A percentile compares a stretch with the other conserved stretches of the same genome.
These are phyloP conservation scores for Fopius arisanus DNA, from an alignment of 1,140 invertebrate genomes.

Conservation along the genomic window DNA sequence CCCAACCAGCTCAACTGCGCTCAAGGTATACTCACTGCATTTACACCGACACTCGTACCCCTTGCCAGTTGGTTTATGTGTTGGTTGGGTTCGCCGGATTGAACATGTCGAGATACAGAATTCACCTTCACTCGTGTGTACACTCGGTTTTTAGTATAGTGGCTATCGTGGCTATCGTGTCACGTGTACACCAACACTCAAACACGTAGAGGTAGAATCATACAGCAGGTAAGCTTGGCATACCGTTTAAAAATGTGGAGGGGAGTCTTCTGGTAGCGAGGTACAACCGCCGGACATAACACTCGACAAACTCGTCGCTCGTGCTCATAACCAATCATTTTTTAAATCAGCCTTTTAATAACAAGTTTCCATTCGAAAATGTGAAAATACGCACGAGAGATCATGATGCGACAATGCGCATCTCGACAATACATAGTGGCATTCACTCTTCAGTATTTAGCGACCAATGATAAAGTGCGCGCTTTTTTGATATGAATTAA, in stretches of 20 bases:
- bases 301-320: conserved; percentile 26
- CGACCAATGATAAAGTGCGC: background rate
- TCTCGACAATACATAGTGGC: background rate
- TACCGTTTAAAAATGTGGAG: conserved; percentile 10
- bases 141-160: conserved; percentile 9
- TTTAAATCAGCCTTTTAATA: background rate
- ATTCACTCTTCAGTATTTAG: background rate
- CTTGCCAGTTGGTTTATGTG: too few relatives aligned
- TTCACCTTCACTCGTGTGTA: conserved; percentile 4
- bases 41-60: background rate
- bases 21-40: conserved; percentile 22
- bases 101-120: background rate
- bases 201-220: background rate
- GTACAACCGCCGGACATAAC: conserved; percentile 24
- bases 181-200: conserved; percentile 19
- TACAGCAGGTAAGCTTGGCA: background rate
- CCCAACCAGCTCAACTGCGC: too few relatives aligned
- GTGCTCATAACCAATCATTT: background rate
- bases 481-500: background rate
- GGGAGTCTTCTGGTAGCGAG: conserved; percentile 1
- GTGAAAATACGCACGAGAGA: background rate
- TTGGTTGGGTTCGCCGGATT: too few relatives aligned
- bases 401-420: background rate
- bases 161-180: too few relatives aligned
- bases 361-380: background rate